A percentile compares a stretch with the other conserved stretches of the same genome.
Conservation (phyloP, 2,888 invertebrate genomes). For the Plagodis dolabraria region DNA sequence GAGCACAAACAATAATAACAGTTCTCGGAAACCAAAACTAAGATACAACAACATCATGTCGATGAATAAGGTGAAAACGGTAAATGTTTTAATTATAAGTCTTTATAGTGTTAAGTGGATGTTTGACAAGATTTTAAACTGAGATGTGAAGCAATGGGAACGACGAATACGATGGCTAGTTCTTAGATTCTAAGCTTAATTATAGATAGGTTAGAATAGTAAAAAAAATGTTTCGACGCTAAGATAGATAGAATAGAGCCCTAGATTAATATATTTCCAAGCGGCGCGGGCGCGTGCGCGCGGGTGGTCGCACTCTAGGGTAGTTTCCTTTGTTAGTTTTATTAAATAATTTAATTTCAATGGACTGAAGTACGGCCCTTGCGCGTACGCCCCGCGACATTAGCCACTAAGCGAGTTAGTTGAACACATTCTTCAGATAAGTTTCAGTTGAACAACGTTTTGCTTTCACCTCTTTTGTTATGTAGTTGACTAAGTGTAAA, state of each 20-base stretch:
- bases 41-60: conserved; percentile 73
- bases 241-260: conserved; percentile 79
- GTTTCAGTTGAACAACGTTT: conserved; percentile 79
- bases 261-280: conserved; percentile 74
- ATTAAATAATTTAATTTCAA: conserved; percentile 84
- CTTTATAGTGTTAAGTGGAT: conserved; percentile 76
- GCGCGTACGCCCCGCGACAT: conserved; percentile 53
- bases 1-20: conserved; percentile 76
- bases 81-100: conserved; percentile 79
- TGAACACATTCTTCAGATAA: conserved; percentile 77
- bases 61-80: conserved; percentile 68
- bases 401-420: conserved; percentile 66
- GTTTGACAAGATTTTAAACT: conserved; percentile 70
- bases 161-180: conserved; percentile 71
- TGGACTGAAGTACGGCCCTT: conserved; percentile 74
- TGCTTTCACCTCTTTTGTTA: conserved; percentile 84
- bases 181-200: conserved; percentile 71
- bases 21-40: conserved; percentile 72
- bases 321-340: conserved; percentile 83
- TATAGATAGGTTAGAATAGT: conserved; percentile 82
- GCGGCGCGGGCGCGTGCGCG: conserved; percentile 55
- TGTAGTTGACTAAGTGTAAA: conserved; percentile 83
- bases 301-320: conserved; percentile 66
- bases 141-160: conserved; percentile 68
- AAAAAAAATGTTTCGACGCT: conserved; percentile 79